Percentiles rank a stretch among this genome's conserved stretches.
Evolutionary conservation across 2,888 invertebrate genomes (phyloP).

Genomic region (Camponotus fellah): DNA sequence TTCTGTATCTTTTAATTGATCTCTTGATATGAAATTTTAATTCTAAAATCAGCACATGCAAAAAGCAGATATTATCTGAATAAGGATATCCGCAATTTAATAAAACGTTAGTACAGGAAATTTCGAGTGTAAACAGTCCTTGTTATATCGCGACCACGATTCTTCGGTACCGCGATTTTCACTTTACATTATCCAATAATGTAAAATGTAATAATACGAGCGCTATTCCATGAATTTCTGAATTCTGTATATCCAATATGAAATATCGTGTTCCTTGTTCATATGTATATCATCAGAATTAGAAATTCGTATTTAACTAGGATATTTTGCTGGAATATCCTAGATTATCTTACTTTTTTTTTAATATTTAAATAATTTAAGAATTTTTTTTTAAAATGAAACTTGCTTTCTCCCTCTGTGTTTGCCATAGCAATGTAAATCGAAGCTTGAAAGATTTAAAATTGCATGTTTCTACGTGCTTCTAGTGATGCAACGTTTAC

Average conservation of each 20-base stretch:
- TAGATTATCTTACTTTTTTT: neutral
- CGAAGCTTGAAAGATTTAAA: conserved; percentile 5
- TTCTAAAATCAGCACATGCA: neutral
- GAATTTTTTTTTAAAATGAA: neutral
- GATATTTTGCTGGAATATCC: neutral
- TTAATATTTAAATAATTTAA: too few relatives aligned
- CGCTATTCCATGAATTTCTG: neutral
- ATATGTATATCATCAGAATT: neutral
- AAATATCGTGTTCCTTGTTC: neutral
- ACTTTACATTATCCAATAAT: neutral
- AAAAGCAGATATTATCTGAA: neutral
- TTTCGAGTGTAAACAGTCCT: neutral
- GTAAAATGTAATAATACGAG: neutral
- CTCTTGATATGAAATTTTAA: neutral
- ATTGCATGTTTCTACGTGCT: conserved; percentile 17
- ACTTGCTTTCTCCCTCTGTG: neutral
- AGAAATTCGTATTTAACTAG: neutral
- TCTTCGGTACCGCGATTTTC: neutral
- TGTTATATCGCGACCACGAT: neutral
- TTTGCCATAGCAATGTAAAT: neutral
- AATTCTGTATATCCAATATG: neutral
- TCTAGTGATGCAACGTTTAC: conserved; percentile 9
- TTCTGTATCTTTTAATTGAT: neutral
- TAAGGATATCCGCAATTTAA: neutral
- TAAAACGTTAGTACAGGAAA: neutral